A percentile compares a stretch with the other conserved stretches of the same genome.
Conservation (phyloP, 2,113 vertebrate species). For the Pterocles gutturalis region DNA sequence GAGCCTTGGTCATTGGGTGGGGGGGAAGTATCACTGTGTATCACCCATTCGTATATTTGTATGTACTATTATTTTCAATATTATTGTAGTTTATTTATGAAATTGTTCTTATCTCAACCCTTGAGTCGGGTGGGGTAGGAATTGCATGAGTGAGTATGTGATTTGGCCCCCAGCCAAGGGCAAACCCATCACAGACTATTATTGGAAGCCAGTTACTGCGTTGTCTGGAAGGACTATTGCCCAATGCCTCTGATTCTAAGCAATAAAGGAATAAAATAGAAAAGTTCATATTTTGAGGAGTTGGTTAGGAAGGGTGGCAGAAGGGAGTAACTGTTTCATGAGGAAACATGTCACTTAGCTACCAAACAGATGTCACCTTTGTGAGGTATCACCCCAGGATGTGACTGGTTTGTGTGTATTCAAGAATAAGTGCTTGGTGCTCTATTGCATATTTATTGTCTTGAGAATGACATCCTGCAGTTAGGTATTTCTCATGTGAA, state of each 20-base stretch:
- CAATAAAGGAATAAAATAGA: accelerated
- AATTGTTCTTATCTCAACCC: no score
- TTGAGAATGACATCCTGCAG: neutral
- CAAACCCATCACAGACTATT: no score
- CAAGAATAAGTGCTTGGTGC: neutral
- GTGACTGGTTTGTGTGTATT: neutral
- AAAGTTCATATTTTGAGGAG: neutral
- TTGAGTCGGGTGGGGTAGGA: no score
- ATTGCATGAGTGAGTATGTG: no score
- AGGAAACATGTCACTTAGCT: neutral
- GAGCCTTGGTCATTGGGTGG: no score
- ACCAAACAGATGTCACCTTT: neutral
- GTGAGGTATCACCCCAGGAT: accelerated
- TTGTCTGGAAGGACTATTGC: neutral
- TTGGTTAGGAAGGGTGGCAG: neutral
- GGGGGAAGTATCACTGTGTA: no score
- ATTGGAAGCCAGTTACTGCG: neutral
- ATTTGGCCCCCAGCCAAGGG: no score
- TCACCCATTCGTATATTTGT: no score
- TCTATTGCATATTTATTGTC: neutral
- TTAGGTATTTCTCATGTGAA: neutral
- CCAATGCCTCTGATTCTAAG: neutral
- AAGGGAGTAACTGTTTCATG: neutral
- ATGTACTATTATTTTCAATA: no score
- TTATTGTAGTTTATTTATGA: no score